Evolutionary conservation across 2,888 invertebrate genomes (phyloP).

Genomic region (Erebia epiphron): DNA sequence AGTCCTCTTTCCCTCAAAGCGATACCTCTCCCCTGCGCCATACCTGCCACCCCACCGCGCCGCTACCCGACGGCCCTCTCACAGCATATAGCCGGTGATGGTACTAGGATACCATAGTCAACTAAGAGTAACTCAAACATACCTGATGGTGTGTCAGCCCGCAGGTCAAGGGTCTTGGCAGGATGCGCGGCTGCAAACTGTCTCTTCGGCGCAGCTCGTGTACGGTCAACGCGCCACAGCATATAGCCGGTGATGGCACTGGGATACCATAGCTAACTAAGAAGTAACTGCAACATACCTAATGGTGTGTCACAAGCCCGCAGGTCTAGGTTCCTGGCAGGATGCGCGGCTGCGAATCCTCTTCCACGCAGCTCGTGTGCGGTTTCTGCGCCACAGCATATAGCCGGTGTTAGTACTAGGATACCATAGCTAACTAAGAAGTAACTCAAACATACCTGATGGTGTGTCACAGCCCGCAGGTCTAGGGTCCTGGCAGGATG

Average conservation of each 20-base stretch:
- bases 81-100: neutral
- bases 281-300: slow-evolving; percentile 70
- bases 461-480: slow-evolving; percentile 87
- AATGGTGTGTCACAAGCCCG: slow-evolving; percentile 87
- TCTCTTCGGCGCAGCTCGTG: slow-evolving; percentile 89
- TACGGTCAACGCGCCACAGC: slow-evolving; percentile 74
- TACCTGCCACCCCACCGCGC: slow-evolving; percentile 28
- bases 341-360: slow-evolving; percentile 87
- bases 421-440: neutral
- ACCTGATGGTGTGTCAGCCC: slow-evolving; percentile 89
- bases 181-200: slow-evolving; percentile 89
- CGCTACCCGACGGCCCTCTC: neutral
- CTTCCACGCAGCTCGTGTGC: slow-evolving; percentile 88
- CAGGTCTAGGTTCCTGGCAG: slow-evolving; percentile 90
- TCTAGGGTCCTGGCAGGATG: slow-evolving; percentile 93
- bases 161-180: slow-evolving; percentile 89
- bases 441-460: slow-evolving; percentile 79
- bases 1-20: too few species aligned
- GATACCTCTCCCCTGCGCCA: slow-evolving; percentile 55
- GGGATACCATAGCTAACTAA: neutral
- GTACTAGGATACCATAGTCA: neutral
- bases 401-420: neutral
- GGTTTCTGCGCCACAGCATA: slow-evolving; percentile 84
- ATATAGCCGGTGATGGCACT: neutral
- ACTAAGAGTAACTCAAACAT: neutral